Evolutionary conservation across 1,140 invertebrate species (phyloP), one percentile per base, ranked within the genome.

Genomic region (Plodia interpunctella): DNA sequence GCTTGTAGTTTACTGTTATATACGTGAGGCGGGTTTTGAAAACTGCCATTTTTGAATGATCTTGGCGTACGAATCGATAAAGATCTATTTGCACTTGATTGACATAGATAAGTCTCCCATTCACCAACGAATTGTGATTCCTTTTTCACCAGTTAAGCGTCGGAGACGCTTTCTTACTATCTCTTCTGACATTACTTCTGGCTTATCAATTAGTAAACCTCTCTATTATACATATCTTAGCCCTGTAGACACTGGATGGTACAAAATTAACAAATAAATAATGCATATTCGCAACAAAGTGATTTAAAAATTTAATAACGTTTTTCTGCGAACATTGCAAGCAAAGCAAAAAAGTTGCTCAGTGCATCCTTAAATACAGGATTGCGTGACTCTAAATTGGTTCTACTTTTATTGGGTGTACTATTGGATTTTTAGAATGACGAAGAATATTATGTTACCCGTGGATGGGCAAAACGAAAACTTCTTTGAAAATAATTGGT

Each of bases 371-470:
- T 81, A 79, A 81, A 70, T 63, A 67, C 68, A 21, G 51, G 53
- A 68, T 82, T 73, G 76, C 79, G 75, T 82, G 79, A 74, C 68
- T 65, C 30, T 18, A 72, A 73, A 73, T 70, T 75, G 62, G 59
- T 58, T 62, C 58, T 70, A 55, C 55, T 61, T 76, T 68, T 66
- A 76, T 76, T 70, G 68, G 53, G 67, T 55, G 70, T 70, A 60
- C 66, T 70, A 71, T 71, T 58, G 63, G 52, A 64, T 70, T 76
- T 72, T 60, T 49, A 51, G 54, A 35, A 51, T 35, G 10, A 35
- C 32, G 32, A 35, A 35, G 32, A 35, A 35, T 35, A 35, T 35
- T 35, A 13, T 35, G n/a, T 35, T 35, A 10, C 3, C 13, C 32
- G 32, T 35, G 10, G 32, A 35, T 35, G 9, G 32, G 32, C 10